Conservation (phyloP, 2,797 vertebrate genomes). For the Rhynchotus rufescens region DNA sequence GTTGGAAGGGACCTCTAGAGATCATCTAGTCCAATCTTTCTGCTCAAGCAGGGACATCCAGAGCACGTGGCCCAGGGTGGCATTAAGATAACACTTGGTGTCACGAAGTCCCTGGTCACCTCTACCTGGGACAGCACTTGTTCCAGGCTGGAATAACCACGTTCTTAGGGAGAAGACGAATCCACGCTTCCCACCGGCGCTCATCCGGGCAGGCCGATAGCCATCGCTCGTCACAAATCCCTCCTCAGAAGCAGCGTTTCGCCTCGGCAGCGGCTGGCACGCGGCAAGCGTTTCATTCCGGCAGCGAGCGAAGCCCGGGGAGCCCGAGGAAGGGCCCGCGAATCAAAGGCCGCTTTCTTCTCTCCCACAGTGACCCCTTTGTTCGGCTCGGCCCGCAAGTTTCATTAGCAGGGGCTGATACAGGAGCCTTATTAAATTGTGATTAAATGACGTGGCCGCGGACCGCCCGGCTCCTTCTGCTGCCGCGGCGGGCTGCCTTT, state of each 20-base stretch:
- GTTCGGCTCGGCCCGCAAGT: conserved; percentile 57
- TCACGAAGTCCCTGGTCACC: conserved; percentile 5
- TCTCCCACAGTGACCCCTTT: conserved; percentile 70
- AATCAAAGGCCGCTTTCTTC: conserved; percentile 68
- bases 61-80: too few species aligned
- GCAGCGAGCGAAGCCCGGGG: background rate
- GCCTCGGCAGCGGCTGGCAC: background rate
- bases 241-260: conserved; percentile 50
- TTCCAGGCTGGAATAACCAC: background rate
- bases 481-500: conserved; percentile 55
- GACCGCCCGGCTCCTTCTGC: background rate
- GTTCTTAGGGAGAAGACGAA: background rate
- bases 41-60: too few species aligned
- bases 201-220: conserved; percentile 31
- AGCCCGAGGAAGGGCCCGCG: conserved; percentile 44
- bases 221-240: conserved; percentile 59
- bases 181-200: background rate
- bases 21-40: too few species aligned
- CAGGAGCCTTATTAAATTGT: conserved; percentile 72
- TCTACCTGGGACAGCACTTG: background rate
- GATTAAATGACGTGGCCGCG: conserved; percentile 49
- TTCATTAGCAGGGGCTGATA: conserved; percentile 63
- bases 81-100: background rate
- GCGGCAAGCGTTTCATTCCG: conserved; percentile 29
- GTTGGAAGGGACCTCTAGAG: too few species aligned